Conservation (phyloP, 2,888 invertebrate species). For the Leptinotarsa haldemani region DNA sequence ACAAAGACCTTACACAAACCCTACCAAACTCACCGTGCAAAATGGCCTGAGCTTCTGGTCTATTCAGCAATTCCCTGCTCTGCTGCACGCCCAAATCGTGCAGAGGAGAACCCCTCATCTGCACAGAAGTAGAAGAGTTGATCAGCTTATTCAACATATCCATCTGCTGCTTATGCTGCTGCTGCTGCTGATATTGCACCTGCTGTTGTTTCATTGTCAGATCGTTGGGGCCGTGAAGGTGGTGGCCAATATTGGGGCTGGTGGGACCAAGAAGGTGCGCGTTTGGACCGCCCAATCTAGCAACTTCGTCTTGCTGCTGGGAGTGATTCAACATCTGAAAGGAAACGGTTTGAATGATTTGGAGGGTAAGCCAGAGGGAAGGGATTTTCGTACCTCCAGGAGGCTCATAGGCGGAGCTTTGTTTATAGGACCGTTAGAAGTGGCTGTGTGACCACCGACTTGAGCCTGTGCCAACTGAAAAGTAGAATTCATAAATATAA, state of each 20-base stretch:
- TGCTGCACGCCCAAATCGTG: slow-evolving; percentile 67
- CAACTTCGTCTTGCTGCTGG: slow-evolving; percentile 64
- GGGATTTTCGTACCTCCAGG: slow-evolving; percentile 67
- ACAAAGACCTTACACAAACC: background rate
- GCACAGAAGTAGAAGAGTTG: slow-evolving; percentile 53
- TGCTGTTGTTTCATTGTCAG: slow-evolving; percentile 68
- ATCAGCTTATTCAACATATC: slow-evolving; percentile 65
- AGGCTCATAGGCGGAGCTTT: slow-evolving; percentile 70
- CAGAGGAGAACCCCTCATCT: slow-evolving; percentile 62
- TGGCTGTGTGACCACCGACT: slow-evolving; percentile 75
- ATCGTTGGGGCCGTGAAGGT: slow-evolving; percentile 56
- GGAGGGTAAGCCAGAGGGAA: background rate
- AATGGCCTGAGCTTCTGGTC: slow-evolving; percentile 83
- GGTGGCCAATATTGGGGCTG: slow-evolving; percentile 41
- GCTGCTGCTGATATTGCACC: slow-evolving; percentile 62
- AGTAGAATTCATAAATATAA: slow-evolving; percentile 23
- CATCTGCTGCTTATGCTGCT: slow-evolving; percentile 60
- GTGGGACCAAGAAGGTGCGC: slow-evolving; percentile 29
- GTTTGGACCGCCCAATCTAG: slow-evolving; percentile 36
- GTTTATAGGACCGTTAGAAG: slow-evolving; percentile 69
- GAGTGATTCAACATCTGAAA: slow-evolving; percentile 72
- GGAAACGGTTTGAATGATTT: slow-evolving; percentile 24
- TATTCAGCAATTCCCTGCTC: slow-evolving; percentile 75
- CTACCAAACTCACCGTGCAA: slow-evolving; percentile 72
- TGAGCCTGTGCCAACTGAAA: slow-evolving; percentile 77